phyloP scores from a whole-genome alignment of 2,113 vertebrate species.

The Pseudolaguvia tuberculata region DNA sequence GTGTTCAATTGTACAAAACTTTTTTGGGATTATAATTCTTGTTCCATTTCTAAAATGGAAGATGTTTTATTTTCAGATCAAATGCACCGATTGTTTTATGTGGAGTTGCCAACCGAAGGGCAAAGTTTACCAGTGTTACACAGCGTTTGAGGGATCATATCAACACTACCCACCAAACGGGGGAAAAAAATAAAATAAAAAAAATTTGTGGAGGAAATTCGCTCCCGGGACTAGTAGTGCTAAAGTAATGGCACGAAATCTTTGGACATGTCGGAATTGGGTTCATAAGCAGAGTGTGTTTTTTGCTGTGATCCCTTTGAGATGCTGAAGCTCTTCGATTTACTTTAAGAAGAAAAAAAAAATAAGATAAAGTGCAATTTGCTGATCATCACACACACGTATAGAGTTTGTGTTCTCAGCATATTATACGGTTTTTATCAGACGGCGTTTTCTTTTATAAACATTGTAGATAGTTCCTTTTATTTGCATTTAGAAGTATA shows the following conservation, averaged over 20 bases:
- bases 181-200: too few relatives aligned
- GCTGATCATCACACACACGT: constrained; percentile 73
- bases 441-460: constrained; percentile 68
- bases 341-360: constrained; percentile 43
- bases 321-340: constrained; percentile 71
- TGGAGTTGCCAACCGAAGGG: constrained; percentile 71
- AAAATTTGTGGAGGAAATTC: too few relatives aligned
- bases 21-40: constrained; percentile 60
- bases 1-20: constrained; percentile 59
- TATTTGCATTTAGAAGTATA: constrained; percentile 86
- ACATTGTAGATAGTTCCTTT: constrained; percentile 83
- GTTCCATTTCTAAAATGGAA: constrained; percentile 40
- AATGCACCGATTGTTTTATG: constrained; percentile 74
- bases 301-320: constrained; percentile 74
- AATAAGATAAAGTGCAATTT: constrained; percentile 68
- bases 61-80: constrained; percentile 69
- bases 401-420: constrained; percentile 78
- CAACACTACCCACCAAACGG: constrained; percentile 1
- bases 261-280: constrained; percentile 44
- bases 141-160: constrained; percentile 82
- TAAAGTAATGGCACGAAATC: constrained; percentile 11
- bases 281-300: constrained; percentile 24
- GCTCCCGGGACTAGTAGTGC: background rate
- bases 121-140: constrained; percentile 69
- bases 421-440: constrained; percentile 73